Conservation (phyloP, 2,888 invertebrate species). For the Cantharis flavilabris region DNA sequence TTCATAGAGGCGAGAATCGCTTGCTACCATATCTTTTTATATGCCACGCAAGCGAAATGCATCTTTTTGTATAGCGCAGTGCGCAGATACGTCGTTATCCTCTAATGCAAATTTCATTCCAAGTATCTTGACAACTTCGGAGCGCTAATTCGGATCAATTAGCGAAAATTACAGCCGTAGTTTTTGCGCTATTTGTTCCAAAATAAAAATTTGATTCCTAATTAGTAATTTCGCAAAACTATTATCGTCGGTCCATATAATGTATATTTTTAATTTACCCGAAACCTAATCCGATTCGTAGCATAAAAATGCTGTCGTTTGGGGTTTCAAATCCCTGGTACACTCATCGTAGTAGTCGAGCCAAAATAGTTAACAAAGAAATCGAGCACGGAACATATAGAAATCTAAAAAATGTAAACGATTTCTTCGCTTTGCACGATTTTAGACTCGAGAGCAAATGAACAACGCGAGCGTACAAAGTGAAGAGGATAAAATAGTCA, state of each 20-base stretch:
- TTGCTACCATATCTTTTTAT: slow-evolving; percentile 28
- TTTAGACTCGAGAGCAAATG: neutral
- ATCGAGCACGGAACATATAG: neutral
- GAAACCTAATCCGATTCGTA: neutral
- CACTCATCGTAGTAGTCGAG: neutral
- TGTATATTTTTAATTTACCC: no score
- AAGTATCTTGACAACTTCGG: slow-evolving; percentile 44
- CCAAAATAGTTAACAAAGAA: neutral
- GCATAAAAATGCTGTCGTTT: neutral
- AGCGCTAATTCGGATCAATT: slow-evolving; percentile 23
- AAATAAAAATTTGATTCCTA: no score
- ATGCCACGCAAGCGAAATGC: slow-evolving; percentile 39
- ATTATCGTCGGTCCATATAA: no score
- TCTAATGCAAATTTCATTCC: slow-evolving; percentile 48
- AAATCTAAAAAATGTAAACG: neutral
- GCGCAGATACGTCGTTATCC: slow-evolving; percentile 46
- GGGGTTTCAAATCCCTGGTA: neutral
- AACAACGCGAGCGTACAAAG: neutral
- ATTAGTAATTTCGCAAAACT: no score
- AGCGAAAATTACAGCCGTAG: neutral
- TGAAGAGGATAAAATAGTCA: neutral
- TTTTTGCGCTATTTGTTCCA: neutral
- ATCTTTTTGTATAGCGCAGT: slow-evolving; percentile 42
- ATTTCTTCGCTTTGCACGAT: no score
- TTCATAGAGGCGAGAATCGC: slow-evolving; percentile 40